These are phyloP conservation scores for Alaudala cheleensis DNA, from an alignment of 2,113 vertebrate genomes.

Conservation along the genomic window DNA sequence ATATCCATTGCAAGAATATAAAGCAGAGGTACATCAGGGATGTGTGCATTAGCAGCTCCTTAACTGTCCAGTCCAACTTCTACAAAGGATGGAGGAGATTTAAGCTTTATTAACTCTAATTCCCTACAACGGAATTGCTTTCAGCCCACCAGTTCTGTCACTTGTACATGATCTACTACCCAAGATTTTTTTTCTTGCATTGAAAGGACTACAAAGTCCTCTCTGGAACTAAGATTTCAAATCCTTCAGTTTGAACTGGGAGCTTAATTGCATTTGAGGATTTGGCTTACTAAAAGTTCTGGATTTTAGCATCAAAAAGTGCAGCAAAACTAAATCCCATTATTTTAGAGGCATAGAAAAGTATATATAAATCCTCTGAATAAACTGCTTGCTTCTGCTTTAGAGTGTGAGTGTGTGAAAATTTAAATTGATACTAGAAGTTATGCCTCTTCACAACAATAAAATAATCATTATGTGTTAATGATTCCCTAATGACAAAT, in stretches of 20 bases:
- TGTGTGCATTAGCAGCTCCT: neutral
- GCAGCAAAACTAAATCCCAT: neutral
- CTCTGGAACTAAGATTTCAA: neutral
- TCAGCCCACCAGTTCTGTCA: neutral
- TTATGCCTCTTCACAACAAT: neutral
- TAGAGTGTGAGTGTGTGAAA: neutral
- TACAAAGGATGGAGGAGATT: neutral
- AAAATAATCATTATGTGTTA: neutral
- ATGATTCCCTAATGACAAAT: neutral
- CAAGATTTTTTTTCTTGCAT: neutral
- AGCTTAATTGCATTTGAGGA: neutral
- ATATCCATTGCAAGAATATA: neutral
- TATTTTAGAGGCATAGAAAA: neutral
- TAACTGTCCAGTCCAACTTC: neutral
- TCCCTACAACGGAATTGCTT: neutral
- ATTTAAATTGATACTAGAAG: neutral
- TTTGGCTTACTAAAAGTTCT: neutral
- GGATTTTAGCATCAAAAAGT: neutral
- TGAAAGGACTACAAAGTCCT: neutral
- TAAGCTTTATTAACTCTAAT: neutral
- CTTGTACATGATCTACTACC: neutral
- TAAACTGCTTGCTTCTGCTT: neutral
- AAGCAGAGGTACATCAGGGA: neutral
- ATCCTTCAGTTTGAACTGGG: neutral
- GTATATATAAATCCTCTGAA: neutral